Evolutionary conservation across 92 coral and sea anemone genomes (phyloP).

Genomic region (Heteractis magnifica): DNA sequence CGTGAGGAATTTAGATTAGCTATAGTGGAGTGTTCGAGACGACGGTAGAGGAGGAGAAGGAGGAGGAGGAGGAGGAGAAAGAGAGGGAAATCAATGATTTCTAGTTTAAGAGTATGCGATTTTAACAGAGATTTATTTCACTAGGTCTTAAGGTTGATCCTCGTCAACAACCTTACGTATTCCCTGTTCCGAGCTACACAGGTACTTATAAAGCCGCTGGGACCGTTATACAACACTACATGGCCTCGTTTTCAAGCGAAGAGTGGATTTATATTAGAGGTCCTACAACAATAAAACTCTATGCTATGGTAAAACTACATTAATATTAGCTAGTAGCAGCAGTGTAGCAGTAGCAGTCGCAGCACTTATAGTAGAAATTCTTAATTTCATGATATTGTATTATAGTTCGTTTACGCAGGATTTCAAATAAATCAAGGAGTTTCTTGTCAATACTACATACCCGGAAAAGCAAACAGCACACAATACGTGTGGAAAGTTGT

Average conservation of each 20-base stretch:
- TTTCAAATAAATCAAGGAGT: slow-evolving; percentile 55
- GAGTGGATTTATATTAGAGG: slow-evolving; percentile 60
- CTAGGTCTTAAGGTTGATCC: slow-evolving; percentile 25
- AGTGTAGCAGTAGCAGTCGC: no score
- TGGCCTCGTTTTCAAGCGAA: slow-evolving; percentile 4
- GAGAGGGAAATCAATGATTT: not conserved
- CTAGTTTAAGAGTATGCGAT: no score
- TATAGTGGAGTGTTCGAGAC: no score
- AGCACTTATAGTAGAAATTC: no score
- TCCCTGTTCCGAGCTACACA: slow-evolving; percentile 53
- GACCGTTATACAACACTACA: slow-evolving; percentile 44
- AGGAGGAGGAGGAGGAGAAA: not conserved
- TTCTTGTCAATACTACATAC: slow-evolving; percentile 55
- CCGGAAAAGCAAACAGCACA: slow-evolving; percentile 43
- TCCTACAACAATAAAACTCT: slow-evolving; percentile 61
- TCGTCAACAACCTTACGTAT: not conserved
- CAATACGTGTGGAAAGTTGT: slow-evolving; percentile 63
- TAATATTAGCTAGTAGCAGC: not conserved
- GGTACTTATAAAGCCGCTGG: slow-evolving; percentile 48
- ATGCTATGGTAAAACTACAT: slow-evolving; percentile 58
- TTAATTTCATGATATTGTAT: not conserved
- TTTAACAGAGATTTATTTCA: not conserved
- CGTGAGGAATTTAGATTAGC: no score
- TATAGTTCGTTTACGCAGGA: slow-evolving; percentile 58
- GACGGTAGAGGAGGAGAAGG: no score